phyloP scores from a whole-genome alignment of 2,113 vertebrate species.

The Python bivittatus region DNA sequence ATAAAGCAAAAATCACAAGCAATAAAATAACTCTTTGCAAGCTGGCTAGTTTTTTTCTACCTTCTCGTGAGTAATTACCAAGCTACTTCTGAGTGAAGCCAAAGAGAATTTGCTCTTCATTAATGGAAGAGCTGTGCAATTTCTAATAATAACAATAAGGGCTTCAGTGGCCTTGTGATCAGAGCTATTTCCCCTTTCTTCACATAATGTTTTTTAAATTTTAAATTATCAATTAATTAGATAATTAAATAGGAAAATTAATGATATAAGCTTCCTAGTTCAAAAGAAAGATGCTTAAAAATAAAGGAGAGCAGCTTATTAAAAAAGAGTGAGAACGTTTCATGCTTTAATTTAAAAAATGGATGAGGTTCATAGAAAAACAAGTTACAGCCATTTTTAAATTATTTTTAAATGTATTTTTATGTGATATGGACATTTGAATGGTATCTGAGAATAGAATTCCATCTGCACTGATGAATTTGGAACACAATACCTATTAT shows the following conservation, averaged over 20 bases:
- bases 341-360: neutral
- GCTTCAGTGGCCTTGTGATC: neutral
- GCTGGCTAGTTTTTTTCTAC: neutral
- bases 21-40: neutral
- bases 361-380: constrained; percentile 8
- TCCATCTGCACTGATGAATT: neutral
- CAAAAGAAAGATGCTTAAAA: neutral
- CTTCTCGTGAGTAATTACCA: neutral
- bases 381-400: neutral
- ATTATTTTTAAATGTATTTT: neutral
- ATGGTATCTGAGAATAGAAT: neutral
- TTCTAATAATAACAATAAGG: neutral
- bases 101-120: neutral
- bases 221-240: neutral
- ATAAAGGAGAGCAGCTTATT: neutral
- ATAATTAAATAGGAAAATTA: neutral
- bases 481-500: constrained; percentile 11
- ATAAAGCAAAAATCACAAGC: neutral
- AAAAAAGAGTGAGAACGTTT: neutral
- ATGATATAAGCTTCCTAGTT: neutral
- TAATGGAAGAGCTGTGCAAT: neutral
- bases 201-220: neutral
- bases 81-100: neutral
- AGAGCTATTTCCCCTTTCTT: neutral
- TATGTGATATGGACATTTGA: neutral